phyloP scores from a whole-genome alignment of 2,113 vertebrate genomes.

The Psilopsiagon aurifrons region DNA sequence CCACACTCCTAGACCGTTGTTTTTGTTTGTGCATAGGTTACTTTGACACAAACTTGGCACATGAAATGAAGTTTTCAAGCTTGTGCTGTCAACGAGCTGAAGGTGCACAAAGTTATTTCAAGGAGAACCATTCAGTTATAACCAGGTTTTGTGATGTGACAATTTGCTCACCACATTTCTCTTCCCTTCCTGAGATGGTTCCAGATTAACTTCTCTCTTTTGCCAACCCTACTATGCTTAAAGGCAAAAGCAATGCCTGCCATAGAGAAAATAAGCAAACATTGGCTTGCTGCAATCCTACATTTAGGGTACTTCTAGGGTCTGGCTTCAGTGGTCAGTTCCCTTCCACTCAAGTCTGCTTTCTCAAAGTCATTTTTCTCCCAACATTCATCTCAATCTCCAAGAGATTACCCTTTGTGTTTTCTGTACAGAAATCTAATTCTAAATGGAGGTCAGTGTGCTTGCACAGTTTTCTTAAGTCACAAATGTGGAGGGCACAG shows the following conservation, averaged over 20 bases:
- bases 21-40: background rate
- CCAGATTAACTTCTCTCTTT: background rate
- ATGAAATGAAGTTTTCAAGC: slow-evolving; percentile 19
- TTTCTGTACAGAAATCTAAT: background rate
- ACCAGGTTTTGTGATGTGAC: slow-evolving; percentile 50
- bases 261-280: background rate
- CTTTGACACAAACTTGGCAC: slow-evolving; percentile 35
- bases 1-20: fast-evolving
- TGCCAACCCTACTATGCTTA: background rate
- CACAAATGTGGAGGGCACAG: background rate
- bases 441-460: background rate
- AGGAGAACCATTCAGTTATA: slow-evolving; percentile 18
- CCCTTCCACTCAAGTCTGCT: slow-evolving; percentile 22
- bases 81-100: slow-evolving; percentile 14
- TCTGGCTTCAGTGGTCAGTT: slow-evolving; percentile 16
- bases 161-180: background rate
- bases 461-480: background rate
- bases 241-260: background rate
- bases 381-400: background rate
- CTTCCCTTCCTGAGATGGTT: background rate
- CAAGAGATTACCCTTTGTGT: background rate
- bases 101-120: slow-evolving; percentile 41
- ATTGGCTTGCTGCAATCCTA: background rate
- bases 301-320: slow-evolving; percentile 5
- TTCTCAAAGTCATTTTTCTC: background rate